Percentiles rank a stretch among this genome's conserved stretches.
Conservation (phyloP, 2,888 invertebrate genomes). For the Parascotia fuliginaria region DNA sequence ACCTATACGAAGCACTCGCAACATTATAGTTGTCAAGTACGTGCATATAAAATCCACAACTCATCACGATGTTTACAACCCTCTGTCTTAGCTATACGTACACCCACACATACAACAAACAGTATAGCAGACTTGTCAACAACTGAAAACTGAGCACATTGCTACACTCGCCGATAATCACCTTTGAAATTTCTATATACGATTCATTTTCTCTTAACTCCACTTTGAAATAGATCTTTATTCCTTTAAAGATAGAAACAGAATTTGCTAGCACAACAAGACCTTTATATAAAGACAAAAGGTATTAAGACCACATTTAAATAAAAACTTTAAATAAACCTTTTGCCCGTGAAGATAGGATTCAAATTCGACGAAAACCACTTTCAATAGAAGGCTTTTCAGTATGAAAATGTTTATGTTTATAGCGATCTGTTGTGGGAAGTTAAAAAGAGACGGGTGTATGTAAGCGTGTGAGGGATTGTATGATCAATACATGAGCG, state of each 20-base stretch:
- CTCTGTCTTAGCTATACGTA: conserved; percentile 50
- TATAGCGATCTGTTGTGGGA: conserved; percentile 83
- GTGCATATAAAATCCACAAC: conserved; percentile 10
- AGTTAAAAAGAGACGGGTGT: conserved; percentile 84
- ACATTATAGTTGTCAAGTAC: neutral
- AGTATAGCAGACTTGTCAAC: conserved; percentile 64
- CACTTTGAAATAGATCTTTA: conserved; percentile 81
- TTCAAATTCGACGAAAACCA: conserved; percentile 30
- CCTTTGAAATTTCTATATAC: conserved; percentile 67
- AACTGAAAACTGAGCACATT: conserved; percentile 57
- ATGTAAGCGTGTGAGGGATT: conserved; percentile 81
- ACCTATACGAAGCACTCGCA: neutral
- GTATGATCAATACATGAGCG: conserved; percentile 79
- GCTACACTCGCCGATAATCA: conserved; percentile 54
- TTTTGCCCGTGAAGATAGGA: conserved; percentile 6
- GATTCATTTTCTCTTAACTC: conserved; percentile 77
- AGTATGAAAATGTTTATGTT: conserved; percentile 73
- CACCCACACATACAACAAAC: conserved; percentile 41
- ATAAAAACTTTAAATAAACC: conserved; percentile 13
- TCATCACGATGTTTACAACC: conserved; percentile 63
- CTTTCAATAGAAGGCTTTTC: conserved; percentile 57
- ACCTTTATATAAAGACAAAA: conserved; percentile 32
- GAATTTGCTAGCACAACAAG: conserved; percentile 83
- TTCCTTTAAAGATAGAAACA: conserved; percentile 80
- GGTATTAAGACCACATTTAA: conserved; percentile 25